Evolutionary conservation across 2,888 invertebrate genomes (phyloP).

Genomic region (Dasypogon diadema): DNA sequence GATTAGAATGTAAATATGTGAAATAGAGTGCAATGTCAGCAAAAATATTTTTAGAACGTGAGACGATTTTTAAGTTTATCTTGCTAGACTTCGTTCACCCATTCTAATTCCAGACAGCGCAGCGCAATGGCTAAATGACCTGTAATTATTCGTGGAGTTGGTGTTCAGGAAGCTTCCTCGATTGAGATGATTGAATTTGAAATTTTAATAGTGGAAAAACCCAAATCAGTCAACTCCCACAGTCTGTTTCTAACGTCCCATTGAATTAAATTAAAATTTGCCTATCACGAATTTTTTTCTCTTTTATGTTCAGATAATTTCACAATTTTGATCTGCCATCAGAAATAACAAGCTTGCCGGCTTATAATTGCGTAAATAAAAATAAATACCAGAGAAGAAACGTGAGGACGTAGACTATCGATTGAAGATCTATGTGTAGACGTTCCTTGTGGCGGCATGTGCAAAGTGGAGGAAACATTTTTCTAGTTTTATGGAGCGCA

Average conservation of each 20-base stretch:
- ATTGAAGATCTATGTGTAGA: too few species aligned
- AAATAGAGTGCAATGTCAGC: neutral
- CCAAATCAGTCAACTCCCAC: neutral
- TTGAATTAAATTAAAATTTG: neutral
- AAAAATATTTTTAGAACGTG: neutral
- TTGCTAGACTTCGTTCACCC: neutral
- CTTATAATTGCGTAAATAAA: too few species aligned
- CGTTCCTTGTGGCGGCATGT: neutral
- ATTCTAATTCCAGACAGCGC: neutral
- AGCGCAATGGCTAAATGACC: neutral
- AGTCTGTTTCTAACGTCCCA: neutral
- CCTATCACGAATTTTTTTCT: neutral
- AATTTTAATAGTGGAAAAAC: neutral
- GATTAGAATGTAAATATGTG: too few species aligned
- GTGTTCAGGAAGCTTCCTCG: neutral
- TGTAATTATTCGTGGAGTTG: neutral
- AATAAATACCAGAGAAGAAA: too few species aligned
- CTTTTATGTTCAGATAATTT: neutral
- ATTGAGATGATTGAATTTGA: neutral
- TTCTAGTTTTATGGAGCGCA: constrained; percentile 7
- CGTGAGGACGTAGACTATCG: too few species aligned
- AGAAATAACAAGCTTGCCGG: neutral
- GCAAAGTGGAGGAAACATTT: neutral
- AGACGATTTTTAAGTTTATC: neutral
- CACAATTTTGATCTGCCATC: neutral